Percentiles rank a stretch among this genome's conserved stretches.
Conservation (phyloP, 2,888 invertebrate species). For the Acleris cristana region DNA sequence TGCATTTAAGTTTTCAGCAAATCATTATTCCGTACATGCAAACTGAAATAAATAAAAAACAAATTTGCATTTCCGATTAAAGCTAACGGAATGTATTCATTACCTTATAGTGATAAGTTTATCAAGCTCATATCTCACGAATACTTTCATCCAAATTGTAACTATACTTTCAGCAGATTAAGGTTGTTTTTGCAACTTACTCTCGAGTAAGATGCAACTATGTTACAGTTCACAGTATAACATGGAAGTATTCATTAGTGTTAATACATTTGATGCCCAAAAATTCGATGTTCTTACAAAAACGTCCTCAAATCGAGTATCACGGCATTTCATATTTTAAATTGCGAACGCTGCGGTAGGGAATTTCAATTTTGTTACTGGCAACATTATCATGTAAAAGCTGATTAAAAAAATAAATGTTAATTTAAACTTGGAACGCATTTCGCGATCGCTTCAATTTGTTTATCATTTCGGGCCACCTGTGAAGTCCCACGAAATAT, state of each 20-base stretch:
- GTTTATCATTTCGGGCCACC: not conserved
- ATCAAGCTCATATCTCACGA: too few species aligned
- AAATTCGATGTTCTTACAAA: too few species aligned
- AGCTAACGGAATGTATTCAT: too few species aligned
- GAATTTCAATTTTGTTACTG: constrained; percentile 2
- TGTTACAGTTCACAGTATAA: too few species aligned
- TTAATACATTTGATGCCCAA: not conserved
- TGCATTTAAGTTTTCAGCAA: too few species aligned
- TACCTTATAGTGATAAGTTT: too few species aligned
- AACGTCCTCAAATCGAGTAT: constrained; percentile 2
- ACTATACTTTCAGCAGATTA: not conserved
- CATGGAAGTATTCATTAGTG: not conserved
- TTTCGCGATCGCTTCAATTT: not conserved
- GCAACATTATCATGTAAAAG: constrained; percentile 1
- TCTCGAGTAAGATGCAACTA: too few species aligned
- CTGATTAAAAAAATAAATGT: constrained; percentile 6
- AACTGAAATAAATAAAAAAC: too few species aligned
- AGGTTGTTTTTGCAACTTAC: too few species aligned
- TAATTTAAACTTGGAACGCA: constrained; percentile 1
- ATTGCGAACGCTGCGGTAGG: constrained; percentile 6
- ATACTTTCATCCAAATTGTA: too few species aligned
- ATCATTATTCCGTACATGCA: too few species aligned
- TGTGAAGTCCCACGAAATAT: not conserved
- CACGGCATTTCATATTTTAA: not conserved
- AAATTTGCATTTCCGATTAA: too few species aligned